phyloP scores from a whole-genome alignment of 2,888 invertebrate species.

The Pristionchus japonicus region DNA sequence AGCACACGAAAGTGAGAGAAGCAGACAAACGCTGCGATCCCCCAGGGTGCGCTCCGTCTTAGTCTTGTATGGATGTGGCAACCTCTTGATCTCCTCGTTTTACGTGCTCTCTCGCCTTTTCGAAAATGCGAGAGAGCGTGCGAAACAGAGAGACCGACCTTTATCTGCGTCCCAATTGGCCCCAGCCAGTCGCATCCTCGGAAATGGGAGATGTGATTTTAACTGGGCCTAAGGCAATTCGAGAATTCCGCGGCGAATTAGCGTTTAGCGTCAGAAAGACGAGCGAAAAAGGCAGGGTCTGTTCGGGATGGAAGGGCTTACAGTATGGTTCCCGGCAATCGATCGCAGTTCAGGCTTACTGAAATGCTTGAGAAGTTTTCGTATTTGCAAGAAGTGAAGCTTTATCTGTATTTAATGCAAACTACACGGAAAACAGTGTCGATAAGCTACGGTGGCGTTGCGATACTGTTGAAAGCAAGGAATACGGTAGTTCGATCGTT shows the following conservation, averaged over 20 bases:
- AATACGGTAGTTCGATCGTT: too few relatives aligned
- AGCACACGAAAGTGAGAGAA: background rate
- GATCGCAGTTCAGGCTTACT: too few relatives aligned
- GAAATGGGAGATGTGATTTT: constrained; percentile 22
- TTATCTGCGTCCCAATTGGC: too few relatives aligned
- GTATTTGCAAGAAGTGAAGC: too few relatives aligned
- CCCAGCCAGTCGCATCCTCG: background rate
- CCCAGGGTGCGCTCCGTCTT: background rate
- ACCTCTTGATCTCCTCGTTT: background rate
- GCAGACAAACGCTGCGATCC: background rate
- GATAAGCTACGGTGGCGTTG: too few relatives aligned
- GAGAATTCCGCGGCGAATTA: background rate
- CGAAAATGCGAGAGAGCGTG: background rate
- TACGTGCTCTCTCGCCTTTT: background rate
- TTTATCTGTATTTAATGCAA: too few relatives aligned
- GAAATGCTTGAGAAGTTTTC: too few relatives aligned
- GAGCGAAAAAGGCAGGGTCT: background rate
- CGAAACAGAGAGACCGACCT: background rate
- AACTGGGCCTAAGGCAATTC: background rate
- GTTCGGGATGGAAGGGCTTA: background rate
- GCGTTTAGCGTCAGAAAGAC: background rate
- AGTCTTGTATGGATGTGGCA: background rate
- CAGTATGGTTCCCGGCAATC: too few relatives aligned
- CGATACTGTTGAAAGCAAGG: too few relatives aligned
- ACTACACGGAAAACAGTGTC: too few relatives aligned